phyloP scores from a whole-genome alignment of 2,888 invertebrate genomes.

The Agrotis ipsilon region DNA sequence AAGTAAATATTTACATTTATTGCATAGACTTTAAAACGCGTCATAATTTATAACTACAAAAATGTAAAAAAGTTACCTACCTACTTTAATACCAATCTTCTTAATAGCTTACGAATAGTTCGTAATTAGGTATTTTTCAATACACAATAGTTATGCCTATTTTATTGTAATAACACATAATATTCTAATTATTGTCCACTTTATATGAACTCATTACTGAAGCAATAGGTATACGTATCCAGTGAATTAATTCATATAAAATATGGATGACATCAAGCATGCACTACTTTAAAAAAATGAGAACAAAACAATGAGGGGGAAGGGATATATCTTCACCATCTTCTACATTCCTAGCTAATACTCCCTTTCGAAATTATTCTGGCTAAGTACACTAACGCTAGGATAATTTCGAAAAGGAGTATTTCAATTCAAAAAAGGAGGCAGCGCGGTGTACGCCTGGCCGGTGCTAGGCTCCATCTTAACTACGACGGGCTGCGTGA shows the following conservation, averaged over 20 bases:
- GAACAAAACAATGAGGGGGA: slow-evolving; percentile 44
- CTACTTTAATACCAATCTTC: slow-evolving; percentile 24
- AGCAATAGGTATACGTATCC: slow-evolving; percentile 9
- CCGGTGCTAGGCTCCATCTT: slow-evolving; percentile 90
- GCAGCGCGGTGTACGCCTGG: slow-evolving; percentile 93
- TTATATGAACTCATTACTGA: slow-evolving; percentile 51
- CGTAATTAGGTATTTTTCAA: slow-evolving; percentile 17
- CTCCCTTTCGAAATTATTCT: slow-evolving; percentile 90
- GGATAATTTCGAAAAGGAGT: slow-evolving; percentile 91
- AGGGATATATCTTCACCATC: slow-evolving; percentile 4
- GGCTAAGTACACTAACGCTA: slow-evolving; percentile 65
- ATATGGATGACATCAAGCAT: slow-evolving; percentile 22
- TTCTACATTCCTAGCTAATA: slow-evolving; percentile 71
- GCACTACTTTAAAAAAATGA: slow-evolving; percentile 39
- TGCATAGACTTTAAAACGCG: slow-evolving; percentile 53
- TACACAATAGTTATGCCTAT: slow-evolving; percentile 5
- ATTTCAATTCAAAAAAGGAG: slow-evolving; percentile 95
- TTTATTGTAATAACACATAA: slow-evolving; percentile 11
- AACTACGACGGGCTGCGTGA: slow-evolving; percentile 87
- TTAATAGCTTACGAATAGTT: slow-evolving; percentile 33
- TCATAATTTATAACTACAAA: slow-evolving; percentile 61
- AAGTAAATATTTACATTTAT: slow-evolving; percentile 67
- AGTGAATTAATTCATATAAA: slow-evolving; percentile 59
- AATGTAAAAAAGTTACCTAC: slow-evolving; percentile 60
- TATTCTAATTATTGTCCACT: slow-evolving; percentile 24